Base-by-base conservation (phyloP, 2,797 vertebrate genomes). In the Acanthiza pusilla region DNA sequence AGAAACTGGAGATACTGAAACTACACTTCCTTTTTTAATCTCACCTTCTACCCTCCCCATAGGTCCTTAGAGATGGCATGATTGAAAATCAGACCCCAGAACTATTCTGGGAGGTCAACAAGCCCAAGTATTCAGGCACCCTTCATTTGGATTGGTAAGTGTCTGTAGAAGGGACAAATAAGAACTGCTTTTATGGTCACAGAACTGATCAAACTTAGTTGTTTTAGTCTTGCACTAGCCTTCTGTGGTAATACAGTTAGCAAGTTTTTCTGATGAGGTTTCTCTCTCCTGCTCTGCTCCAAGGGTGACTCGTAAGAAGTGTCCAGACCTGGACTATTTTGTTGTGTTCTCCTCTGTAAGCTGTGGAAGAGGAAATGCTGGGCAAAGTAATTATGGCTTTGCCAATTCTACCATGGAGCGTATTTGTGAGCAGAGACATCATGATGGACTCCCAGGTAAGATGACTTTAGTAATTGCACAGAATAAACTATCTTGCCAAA, bases 391-490 rank as follows among this genome's bases (percentile, higher is more conserved):
- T 98, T 99, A 99, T 0, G 99, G 99, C 53, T 99, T 99, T 23
- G 99, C 99, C 90, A 99, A 99, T 98, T 99, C 99, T 13, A 92
- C 98, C 77, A 99, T 99, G 99, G 99, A 99, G 84, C 99, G 99
- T 1, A 98, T 99, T 68, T 99, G 99, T 45, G 99, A 99, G 97
- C 98, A 98, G 94, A 98, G 99, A 8, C 92, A 58, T 27, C 96
- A 98, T 0, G 98, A 99, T 12, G 98, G 98, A 42, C 97, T 99
- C 18, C 98, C 99, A 51, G 98, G 98, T 98, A 71, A 81, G 90
- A 8, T 38, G 51, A 29, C 22, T 62, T 62, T 16, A 50, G 42
- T 80, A 23, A 12, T 9, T 78, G 51, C 1, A 2, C 30, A 40
- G 65, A 80, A 74, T 61, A 53, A 43, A 27, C 9, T 76, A 6